Base-by-base conservation (phyloP, 2,113 vertebrate genomes). In the Eurystomus gularis region DNA sequence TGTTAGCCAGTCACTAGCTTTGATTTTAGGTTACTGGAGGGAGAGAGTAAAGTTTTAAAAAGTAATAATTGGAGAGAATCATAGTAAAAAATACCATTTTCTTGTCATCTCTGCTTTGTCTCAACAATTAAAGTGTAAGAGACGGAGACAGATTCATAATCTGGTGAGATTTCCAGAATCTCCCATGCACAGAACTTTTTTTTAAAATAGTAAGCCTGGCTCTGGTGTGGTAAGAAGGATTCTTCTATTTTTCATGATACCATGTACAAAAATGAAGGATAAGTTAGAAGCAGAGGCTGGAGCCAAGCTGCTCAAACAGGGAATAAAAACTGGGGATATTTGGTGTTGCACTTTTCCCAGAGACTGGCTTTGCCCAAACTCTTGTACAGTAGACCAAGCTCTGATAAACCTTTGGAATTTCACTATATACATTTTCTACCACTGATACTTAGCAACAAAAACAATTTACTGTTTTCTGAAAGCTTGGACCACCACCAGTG, bases 101-200 rank as follows among this genome's bases (percentile, higher is more conserved):
- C 4, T 5, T 58, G 31, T 57, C 57, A 94, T 82, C 49, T 69
- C 75, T 76, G 51, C 60, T 96, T 71, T 90, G 24, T 87, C 88
- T 87, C 70, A 55, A 81, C 33, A 33, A 92, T 58, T 90, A 13
- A 93, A 88, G 55, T 75, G 9, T 68, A 90, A 95, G 58, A 94
- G 91, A 72, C 58, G 44, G 68, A 88, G 52, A 86, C 29, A 93
- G 55, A 89, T 96, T 92, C 71, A 80, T 90, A 85, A 89, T 89
- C 62, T 91, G 69, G 49, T 88, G 94, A 66, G 6, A 16, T 94
- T 96, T 96, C 72, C 58, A 96, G 73, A 78, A 92, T 95, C 21
- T 66, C 28, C 29, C 35, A 15, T 28, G 9, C 1, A 2, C 19
- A 39, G 17, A 42, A 29, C 26, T 39, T 68, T 33, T 52, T 68